A percentile compares a stretch with the other conserved stretches of the same genome.
Conservation (phyloP, 2,797 vertebrate genomes). For the Bucorvus abyssinicus region DNA sequence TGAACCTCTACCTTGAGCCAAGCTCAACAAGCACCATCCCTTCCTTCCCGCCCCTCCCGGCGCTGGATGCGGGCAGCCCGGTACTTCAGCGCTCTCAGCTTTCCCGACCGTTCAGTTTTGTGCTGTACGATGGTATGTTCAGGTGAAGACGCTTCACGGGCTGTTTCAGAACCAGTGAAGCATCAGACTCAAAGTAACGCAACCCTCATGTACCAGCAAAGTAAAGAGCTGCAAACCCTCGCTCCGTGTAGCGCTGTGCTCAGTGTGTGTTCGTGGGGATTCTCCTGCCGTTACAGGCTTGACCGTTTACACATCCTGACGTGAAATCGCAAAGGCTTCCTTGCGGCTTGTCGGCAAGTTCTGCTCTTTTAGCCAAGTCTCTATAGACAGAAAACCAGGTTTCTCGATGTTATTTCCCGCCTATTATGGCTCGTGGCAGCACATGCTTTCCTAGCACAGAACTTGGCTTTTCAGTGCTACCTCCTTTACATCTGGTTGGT, state of each 20-base stretch:
- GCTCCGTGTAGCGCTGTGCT: neutral
- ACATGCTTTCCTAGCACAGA: neutral
- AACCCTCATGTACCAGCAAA: slow-evolving; percentile 33
- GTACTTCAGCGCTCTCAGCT: neutral
- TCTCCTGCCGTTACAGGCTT: neutral
- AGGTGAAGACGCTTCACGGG: neutral
- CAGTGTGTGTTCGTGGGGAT: neutral
- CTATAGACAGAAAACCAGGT: neutral
- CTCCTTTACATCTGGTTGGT: neutral
- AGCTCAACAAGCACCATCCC: no score
- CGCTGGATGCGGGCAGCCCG: neutral
- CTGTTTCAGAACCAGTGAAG: neutral
- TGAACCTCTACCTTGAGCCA: neutral
- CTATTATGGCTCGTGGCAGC: neutral
- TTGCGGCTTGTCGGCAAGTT: neutral
- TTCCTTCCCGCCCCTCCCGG: no score
- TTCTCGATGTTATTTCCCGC: neutral
- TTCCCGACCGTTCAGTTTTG: neutral
- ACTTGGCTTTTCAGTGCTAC: slow-evolving; percentile 10
- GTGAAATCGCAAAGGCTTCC: neutral
- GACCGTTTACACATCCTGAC: neutral
- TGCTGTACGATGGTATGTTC: slow-evolving; percentile 15
- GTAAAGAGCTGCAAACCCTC: slow-evolving; percentile 21
- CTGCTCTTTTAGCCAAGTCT: neutral
- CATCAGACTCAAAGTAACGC: neutral